Evolutionary conservation across 1,140 invertebrate genomes (phyloP), one percentile per base, ranked within the genome.

Genomic region (Thrips palmi): DNA sequence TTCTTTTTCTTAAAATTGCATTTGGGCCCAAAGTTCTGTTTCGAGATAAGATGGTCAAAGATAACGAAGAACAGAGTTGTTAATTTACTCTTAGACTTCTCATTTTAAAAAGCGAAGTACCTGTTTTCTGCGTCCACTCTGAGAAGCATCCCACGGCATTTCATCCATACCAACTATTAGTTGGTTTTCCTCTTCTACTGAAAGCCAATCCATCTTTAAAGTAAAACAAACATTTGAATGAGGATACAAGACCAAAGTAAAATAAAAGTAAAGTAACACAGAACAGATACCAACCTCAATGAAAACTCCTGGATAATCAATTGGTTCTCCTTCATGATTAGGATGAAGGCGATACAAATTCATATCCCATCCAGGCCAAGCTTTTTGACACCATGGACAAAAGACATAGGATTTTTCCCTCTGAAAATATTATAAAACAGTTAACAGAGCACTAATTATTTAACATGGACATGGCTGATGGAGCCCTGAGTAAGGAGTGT

Each of bases 1-100:
- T 87, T 92, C 46, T 72, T 70, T 52, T 88, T 92, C 52, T 97
- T 97, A 52, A 98, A 98, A 60, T 98, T 98, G 17, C 91, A 89
- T 63, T 96, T 96, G 2, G 94, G 93, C 10, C 94, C 94, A 65
- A 77, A 98, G 60, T 98, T 97, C 71, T 84, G 52, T 34, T 34
- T 7, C 11, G 21, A 12, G 14, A 37, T 20, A 45, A 37, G 4
- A 35, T 36, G 12, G 20, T 5, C 8, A 4, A 32, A 15, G 11
- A 12, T 3, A 17, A 18, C 31, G 29, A 12, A 19, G 19, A 24
- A 24, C 35, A 25, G 15, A 37, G 19, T 7, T 25, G 27, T 3
- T 27, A 24, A 20, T 11, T 8, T 21, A 37, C 15, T 20, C 10
- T 25, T 23, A 7, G 4, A 29, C 20, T 21, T 40, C 2, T 2